Base-by-base conservation (phyloP, 2,797 vertebrate species). In the Acipenser ruthenus region DNA sequence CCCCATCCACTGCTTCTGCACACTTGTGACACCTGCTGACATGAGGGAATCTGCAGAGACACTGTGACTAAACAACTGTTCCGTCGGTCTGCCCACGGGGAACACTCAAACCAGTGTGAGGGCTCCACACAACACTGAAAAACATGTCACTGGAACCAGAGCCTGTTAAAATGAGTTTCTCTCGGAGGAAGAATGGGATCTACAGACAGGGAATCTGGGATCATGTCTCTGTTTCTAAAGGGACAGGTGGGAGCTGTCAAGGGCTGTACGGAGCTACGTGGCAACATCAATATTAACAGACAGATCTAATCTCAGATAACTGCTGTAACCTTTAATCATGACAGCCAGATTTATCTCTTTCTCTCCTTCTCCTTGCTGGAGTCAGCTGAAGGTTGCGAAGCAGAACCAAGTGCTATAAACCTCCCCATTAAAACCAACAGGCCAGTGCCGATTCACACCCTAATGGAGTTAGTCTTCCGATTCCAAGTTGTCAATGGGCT, bases 261-360 rank as follows among this genome's bases (percentile, higher is more conserved):
- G 65, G 55, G 10, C 55, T 66, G 65, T 62, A 58, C 1, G 60
- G 47, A 52, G 56, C 64, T 65, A 64, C 48, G 58, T 65, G 52
- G 61, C 63, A 70, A 72, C 58, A 67, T 62, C 53, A 63, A 64
- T 69, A 60, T 65, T 64, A 60, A 55, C 56, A 53, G 58, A 68
- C 51, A 67, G 63, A 66, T 73, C 66, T 71, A 51, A 67, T 67
- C 66, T 74, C 63, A 62, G 66, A 66, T 68, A 67, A 53, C 52
- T 11, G 67, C 63, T 51, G 69, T 63, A 67, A 67, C 52, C 68
- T 68, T 61, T 62, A 63, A 37, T 68, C 68, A 63, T 69, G 68
- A 59, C 71, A 71, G 65, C 64, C 63, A 52, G 69, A 63, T 70
- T 71, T 63, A 62, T 61, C 63, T 70, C 68, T 65, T 49, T 50